Conservation (phyloP, 2,888 invertebrate species). For the Hanleya hanleyi region DNA sequence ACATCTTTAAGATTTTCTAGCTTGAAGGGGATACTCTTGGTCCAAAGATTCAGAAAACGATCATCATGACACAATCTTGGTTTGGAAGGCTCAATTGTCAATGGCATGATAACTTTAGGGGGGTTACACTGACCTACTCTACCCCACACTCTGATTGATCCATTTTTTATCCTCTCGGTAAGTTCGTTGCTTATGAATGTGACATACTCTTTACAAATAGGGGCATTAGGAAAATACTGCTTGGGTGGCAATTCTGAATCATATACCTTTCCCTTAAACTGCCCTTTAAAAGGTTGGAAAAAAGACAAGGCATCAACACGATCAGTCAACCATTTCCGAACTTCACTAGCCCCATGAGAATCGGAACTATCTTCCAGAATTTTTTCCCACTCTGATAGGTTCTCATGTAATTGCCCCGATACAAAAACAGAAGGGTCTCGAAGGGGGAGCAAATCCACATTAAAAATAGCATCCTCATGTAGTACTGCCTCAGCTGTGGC, state of each 20-base stretch:
- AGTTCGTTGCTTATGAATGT: conserved; percentile 10
- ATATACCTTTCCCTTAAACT: conserved; percentile 24
- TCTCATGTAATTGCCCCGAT: not conserved
- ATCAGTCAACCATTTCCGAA: conserved; percentile 15
- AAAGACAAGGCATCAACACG: conserved; percentile 22
- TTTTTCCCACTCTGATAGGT: not conserved
- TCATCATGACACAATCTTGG: conserved; percentile 29
- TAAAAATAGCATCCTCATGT: too few species aligned
- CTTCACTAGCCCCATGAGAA: too few species aligned
- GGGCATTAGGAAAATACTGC: not conserved
- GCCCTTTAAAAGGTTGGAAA: conserved; percentile 24
- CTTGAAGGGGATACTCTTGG: conserved; percentile 7
- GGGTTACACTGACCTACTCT: conserved; percentile 10
- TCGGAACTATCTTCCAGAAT: not conserved
- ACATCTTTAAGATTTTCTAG: conserved; percentile 15
- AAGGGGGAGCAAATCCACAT: too few species aligned
- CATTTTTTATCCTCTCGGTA: conserved; percentile 13
- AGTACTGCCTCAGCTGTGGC: not conserved
- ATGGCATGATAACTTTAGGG: conserved; percentile 4
- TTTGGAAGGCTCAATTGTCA: conserved; percentile 19
- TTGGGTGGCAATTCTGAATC: conserved; percentile 5
- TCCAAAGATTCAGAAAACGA: conserved; percentile 15
- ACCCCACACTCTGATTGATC: conserved; percentile 16
- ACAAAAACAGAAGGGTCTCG: too few species aligned
- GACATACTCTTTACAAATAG: conserved; percentile 1